phyloP scores from a whole-genome alignment of 1,140 invertebrate genomes.

The Hylyphantes graminicola region DNA sequence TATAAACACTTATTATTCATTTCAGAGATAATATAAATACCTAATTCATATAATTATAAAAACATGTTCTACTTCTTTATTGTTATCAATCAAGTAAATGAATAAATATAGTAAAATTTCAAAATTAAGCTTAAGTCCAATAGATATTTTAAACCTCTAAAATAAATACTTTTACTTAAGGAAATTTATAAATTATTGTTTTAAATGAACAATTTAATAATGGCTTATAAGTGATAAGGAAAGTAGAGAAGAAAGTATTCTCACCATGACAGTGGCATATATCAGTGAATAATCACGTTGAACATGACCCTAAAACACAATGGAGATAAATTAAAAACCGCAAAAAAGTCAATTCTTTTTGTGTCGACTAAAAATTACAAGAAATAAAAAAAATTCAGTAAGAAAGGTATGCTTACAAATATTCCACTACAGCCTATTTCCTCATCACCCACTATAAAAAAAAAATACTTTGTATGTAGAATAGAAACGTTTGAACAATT shows the following conservation, averaged over 20 bases:
- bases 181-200: too few species aligned
- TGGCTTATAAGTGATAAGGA: too few species aligned
- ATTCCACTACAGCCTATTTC: constrained; percentile 71
- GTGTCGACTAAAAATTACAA: neutral
- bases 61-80: too few species aligned
- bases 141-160: too few species aligned
- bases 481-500: neutral
- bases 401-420: constrained; percentile 68
- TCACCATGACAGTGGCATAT: constrained; percentile 68
- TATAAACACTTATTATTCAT: too few species aligned
- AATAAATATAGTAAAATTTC: too few species aligned
- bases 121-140: too few species aligned
- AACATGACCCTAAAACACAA: constrained; percentile 66
- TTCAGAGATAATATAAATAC: too few species aligned
- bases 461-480: constrained; percentile 34
- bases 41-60: too few species aligned
- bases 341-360: neutral
- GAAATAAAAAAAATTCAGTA: neutral
- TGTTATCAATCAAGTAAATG: too few species aligned
- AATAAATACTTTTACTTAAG: too few species aligned
- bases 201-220: too few species aligned
- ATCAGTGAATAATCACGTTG: constrained; percentile 71
- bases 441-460: constrained; percentile 69
- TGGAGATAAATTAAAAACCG: constrained; percentile 1
- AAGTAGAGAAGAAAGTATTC: neutral